phyloP scores from a whole-genome alignment of 2,888 invertebrate genomes.

The Trichopria drosophilae region DNA sequence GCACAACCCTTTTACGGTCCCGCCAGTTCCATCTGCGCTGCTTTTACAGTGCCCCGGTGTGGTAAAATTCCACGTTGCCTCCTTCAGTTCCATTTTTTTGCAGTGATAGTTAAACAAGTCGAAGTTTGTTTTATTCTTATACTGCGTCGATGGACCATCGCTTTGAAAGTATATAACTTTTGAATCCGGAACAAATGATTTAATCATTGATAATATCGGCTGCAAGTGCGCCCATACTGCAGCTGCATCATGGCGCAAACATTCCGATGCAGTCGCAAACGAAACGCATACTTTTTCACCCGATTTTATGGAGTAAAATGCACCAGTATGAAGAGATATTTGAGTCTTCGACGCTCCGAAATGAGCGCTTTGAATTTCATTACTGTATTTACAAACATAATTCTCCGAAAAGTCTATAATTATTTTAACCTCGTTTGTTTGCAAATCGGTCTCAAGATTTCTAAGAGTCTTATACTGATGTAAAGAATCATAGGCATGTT shows the following conservation, averaged over 20 bases:
- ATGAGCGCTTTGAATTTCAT: too few species aligned
- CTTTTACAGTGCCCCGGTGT: neutral
- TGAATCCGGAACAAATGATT: too few species aligned
- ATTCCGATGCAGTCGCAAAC: neutral
- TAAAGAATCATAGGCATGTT: constrained; percentile 1
- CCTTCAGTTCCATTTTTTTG: neutral
- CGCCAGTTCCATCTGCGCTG: constrained; percentile 1
- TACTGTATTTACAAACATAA: too few species aligned
- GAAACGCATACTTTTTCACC: neutral
- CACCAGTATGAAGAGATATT: constrained; percentile 2
- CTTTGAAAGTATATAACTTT: neutral
- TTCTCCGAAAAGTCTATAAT: too few species aligned
- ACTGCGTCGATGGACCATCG: too few species aligned
- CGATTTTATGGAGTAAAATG: neutral
- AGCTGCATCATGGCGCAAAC: neutral
- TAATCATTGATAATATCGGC: too few species aligned
- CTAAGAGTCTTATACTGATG: constrained; percentile 3
- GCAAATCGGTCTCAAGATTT: neutral
- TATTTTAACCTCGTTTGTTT: neutral
- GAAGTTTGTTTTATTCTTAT: too few species aligned
- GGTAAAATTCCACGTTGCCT: constrained; percentile 1
- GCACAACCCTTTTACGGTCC: neutral
- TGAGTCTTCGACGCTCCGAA: constrained; percentile 2
- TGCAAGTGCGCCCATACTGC: neutral
- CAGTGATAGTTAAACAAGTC: neutral